Evolutionary conservation across 1,140 invertebrate species (phyloP), one percentile per base, ranked within the genome.

Genomic region (Trichomalopsis sarcophagae): DNA sequence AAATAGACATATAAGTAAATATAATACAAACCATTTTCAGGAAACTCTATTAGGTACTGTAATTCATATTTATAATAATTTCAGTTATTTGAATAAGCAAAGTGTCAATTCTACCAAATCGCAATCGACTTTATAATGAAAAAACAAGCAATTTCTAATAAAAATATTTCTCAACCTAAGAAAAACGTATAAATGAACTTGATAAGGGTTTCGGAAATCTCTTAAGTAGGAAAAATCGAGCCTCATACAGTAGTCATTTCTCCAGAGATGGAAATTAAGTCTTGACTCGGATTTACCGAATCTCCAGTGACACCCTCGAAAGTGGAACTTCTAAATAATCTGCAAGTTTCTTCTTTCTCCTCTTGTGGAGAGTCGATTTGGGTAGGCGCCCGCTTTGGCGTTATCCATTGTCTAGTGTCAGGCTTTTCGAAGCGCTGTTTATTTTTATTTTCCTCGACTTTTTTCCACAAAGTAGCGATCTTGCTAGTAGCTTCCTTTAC

Each of bases 391-490:
- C 50, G 86, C 5, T 87, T 88, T 3, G 89, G 88, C n/a, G 91
- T 92, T 73, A 96, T 95, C 95, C 95, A 96, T 2, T 96, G 95
- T 85, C 95, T 94, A 14, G 94, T 95, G 85, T 97, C 95, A 69
- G 94, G 94, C 77, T 94, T 95, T 62, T 93, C 91, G 17, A 92
- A 87, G 2, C 90, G 91, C 55, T 94, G 94, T 84, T 95, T 94
- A 80, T 94, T 95, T 73, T 95, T 96, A n/a, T 92, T 95, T 55
- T 97, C 95, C 89, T 97, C 97, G 2, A 96, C 96, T 88, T 95
- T 96, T 88, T 97, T 98, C 97, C 97, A 98, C 17, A 98, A 93
- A 89, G 95, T 97, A 1, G 97, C 97, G 68, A 98, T 98, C 91
- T 97, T 97, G 91, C 97, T 98, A 2, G 96, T 95, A 1, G 97